phyloP scores from a whole-genome alignment of 2,888 invertebrate genomes.

The Caenorhabditis zanzibari region DNA sequence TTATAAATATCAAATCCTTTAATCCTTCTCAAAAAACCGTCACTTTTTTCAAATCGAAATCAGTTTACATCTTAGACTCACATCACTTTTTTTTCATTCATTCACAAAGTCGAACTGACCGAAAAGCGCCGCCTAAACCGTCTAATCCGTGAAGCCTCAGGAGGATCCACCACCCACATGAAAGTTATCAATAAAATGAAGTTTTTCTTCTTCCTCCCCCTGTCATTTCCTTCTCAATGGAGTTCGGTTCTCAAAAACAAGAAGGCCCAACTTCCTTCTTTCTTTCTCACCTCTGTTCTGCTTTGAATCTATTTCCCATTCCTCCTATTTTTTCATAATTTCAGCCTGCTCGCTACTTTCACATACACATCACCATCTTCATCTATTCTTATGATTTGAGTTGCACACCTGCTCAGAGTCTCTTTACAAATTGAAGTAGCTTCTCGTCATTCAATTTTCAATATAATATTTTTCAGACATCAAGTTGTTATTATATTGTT shows the following conservation, averaged over 20 bases:
- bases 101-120: background rate
- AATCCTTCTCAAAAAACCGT: too few species aligned
- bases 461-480: constrained; percentile 44
- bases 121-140: too few species aligned
- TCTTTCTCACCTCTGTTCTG: constrained; percentile 17
- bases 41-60: background rate
- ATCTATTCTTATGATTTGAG: background rate
- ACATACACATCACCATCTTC: constrained; percentile 32
- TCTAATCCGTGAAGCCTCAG: constrained; percentile 10
- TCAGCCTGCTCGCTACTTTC: constrained; percentile 32
- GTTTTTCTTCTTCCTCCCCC: constrained; percentile 4
- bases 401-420: constrained; percentile 24
- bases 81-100: background rate
- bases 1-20: too few species aligned
- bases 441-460: constrained; percentile 28
- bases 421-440: background rate
- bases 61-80: background rate
- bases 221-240: background rate
- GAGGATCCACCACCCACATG: constrained; percentile 26
- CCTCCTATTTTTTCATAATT: constrained; percentile 22
- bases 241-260: constrained; percentile 40
- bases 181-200: constrained; percentile 18
- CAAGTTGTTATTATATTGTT: constrained; percentile 13
- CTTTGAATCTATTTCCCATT: constrained; percentile 1
- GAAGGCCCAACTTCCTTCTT: constrained; percentile 7